Percentiles rank a stretch among this genome's conserved stretches.
These are phyloP conservation scores for Temnothorax curvispinosus DNA, from an alignment of 1,140 invertebrate species.

Conservation along the genomic window DNA sequence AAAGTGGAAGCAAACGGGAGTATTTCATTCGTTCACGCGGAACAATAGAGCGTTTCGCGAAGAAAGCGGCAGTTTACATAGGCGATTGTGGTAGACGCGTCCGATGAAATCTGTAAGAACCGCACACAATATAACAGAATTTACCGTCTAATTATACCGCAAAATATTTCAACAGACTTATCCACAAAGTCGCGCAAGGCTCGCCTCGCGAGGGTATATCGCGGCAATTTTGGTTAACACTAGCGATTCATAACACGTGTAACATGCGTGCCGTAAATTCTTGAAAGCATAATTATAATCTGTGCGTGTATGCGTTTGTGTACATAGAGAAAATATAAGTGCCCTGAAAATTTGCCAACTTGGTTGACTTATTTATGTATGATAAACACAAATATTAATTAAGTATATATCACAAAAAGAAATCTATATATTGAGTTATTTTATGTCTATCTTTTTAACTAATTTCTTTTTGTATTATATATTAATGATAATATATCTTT, in stretches of 20 bases:
- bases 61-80: neutral
- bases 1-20: neutral
- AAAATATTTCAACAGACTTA: conserved; percentile 33
- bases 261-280: conserved; percentile 27
- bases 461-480: neutral
- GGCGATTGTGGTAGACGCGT: conserved; percentile 3
- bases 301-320: neutral
- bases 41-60: conserved; percentile 7
- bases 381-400: neutral
- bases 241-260: conserved; percentile 13
- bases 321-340: conserved; percentile 11
- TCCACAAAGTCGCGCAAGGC: neutral
- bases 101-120: conserved; percentile 4
- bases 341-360: neutral
- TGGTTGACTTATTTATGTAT: neutral
- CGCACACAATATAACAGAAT: conserved; percentile 37
- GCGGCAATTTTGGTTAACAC: conserved; percentile 42
- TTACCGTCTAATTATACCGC: conserved; percentile 61
- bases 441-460: neutral
- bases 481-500: neutral
- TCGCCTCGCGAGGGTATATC: neutral
- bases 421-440: neutral
- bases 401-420: neutral
- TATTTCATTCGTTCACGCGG: neutral
- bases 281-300: conserved; percentile 26